These are phyloP conservation scores for Eonycteris spelaea DNA, from an alignment of 2,113 vertebrate genomes.

Conservation along the genomic window DNA sequence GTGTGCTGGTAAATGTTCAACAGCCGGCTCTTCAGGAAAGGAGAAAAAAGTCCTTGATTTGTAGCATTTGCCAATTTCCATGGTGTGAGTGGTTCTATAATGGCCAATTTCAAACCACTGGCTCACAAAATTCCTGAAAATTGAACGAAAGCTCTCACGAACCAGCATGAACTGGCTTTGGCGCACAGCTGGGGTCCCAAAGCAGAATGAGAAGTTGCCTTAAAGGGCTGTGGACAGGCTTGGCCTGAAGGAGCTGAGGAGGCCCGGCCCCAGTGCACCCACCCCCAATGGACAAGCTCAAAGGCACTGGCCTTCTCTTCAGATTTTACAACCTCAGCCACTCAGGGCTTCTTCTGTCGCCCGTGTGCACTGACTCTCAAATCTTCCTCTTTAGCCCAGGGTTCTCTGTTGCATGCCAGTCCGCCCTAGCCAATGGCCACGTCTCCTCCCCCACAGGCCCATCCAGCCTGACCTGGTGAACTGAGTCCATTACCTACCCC, in stretches of 20 bases:
- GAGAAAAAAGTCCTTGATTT: background rate
- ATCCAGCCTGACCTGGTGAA: background rate
- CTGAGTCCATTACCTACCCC: background rate
- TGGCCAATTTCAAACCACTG: background rate
- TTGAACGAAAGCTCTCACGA: background rate
- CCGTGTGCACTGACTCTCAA: background rate
- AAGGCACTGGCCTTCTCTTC: background rate
- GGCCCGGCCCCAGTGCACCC: rapidly evolving
- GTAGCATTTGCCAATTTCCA: background rate
- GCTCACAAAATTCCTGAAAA: background rate
- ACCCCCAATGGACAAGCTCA: background rate
- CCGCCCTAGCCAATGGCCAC: background rate
- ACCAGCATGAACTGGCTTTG: background rate
- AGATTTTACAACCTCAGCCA: background rate
- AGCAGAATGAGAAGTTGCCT: background rate
- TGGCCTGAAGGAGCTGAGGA: background rate
- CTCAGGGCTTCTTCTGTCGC: rapidly evolving
- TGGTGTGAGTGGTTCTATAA: background rate
- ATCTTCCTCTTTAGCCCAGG: background rate
- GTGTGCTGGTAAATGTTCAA: background rate
- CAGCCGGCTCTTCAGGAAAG: background rate
- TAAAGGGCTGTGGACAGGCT: background rate
- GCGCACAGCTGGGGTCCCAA: background rate
- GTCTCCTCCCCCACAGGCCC: background rate
- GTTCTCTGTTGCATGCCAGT: background rate